Conservation (phyloP, 2,797 vertebrate species). For the Cichlasoma orientale region DNA sequence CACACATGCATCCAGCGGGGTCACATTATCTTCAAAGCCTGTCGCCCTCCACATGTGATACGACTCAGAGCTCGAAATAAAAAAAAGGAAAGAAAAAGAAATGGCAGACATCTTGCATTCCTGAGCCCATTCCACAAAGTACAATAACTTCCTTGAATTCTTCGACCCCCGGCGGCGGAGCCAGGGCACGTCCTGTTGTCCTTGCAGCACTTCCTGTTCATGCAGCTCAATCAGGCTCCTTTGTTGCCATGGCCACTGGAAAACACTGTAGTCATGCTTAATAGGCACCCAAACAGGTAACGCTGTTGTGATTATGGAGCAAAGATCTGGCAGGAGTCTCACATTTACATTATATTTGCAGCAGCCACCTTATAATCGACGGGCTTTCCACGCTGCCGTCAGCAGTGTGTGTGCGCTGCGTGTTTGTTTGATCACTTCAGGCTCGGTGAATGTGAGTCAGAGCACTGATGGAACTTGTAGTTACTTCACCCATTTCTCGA, state of each 20-base stretch:
- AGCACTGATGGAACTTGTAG: neutral
- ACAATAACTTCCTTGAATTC: constrained; percentile 99
- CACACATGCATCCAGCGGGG: constrained; percentile 75
- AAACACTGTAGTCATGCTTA: constrained; percentile 74
- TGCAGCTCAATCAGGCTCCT: constrained; percentile 83
- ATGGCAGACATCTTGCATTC: constrained; percentile 90
- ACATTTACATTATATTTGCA: neutral
- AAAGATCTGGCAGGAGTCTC: neutral
- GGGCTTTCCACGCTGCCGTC: neutral
- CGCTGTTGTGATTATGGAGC: neutral
- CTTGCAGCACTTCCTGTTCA: constrained; percentile 93
- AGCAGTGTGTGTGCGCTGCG: neutral
- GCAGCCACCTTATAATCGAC: neutral
- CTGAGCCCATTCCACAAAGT: constrained; percentile 94
- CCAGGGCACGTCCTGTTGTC: constrained; percentile 99
- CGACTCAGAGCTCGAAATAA: constrained; percentile 77
- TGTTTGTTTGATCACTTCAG: neutral
- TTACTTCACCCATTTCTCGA: neutral
- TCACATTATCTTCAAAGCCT: constrained; percentile 86
- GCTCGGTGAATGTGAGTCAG: neutral
- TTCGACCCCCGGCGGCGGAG: constrained; percentile 93
- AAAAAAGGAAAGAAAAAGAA: neutral
- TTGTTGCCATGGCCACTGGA: constrained; percentile 86
- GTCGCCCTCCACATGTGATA: constrained; percentile 79
- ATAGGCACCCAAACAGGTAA: neutral